Base-by-base conservation (phyloP, 2,888 invertebrate genomes). In the Drosophila percnosoma region DNA sequence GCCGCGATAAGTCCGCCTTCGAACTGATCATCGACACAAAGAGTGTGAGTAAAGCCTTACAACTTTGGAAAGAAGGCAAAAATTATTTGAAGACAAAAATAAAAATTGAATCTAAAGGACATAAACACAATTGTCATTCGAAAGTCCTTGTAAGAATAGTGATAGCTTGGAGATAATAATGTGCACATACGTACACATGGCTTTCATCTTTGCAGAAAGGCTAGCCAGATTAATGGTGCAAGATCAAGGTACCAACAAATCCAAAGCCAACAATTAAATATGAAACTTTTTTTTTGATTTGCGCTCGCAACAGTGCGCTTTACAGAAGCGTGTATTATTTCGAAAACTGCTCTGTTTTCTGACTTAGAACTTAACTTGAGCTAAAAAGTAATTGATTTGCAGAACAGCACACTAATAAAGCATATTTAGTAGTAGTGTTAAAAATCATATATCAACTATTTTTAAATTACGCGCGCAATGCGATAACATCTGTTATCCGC, bases 1-100 rank as follows among this genome's bases (percentile, higher is more conserved):
- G 98, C 76, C 95, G 97, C 73, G 99, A 99, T 93, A 99, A 99
- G 92, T 96, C 97, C 90, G 97, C 99, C 0, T 99, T 99, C 93
- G 99, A 99, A 91, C 94, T 95, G 83, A 94, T 99, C 48, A 99
- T 99, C 82, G 95, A 96, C 91, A 97, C 98, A 34, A 99, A 99
- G 94, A 96, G 97, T 87, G 98, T 98, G 93, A 94, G 95, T 59
- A 42, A 42, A 21, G 21, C 21, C 21, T 21, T 21, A 21, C 21
- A 21, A 42, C 38, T 40, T n/a, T n/a, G 38, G 8, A 38, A 38
- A n/a, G 38, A n/a, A n/a, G 38, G 18, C 8, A n/a, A 38, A 38
- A 38, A 1, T n/a, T 18, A 38, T 18, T 40, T 40, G 3, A 40
- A 8, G 8, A 40, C 4, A 1, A n/a, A 40, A 6, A 8, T n/a